These are phyloP conservation scores for Trichacis sp. DNA, from an alignment of 2,888 invertebrate genomes.

Conservation along the genomic window DNA sequence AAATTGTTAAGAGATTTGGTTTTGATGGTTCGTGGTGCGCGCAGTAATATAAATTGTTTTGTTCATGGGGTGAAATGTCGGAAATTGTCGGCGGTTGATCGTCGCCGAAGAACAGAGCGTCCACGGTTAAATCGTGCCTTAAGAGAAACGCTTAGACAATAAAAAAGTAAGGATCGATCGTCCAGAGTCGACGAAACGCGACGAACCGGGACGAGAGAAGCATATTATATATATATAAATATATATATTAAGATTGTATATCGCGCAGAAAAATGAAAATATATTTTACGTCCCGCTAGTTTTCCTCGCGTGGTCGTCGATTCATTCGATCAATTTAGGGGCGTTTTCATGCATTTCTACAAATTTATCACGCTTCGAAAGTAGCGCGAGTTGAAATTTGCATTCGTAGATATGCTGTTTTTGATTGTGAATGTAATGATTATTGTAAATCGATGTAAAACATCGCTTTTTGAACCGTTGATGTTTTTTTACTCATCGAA, in stretches of 20 bases:
- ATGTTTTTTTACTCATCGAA: too few relatives aligned
- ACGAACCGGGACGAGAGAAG: conserved; percentile 10
- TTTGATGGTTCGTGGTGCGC: too few relatives aligned
- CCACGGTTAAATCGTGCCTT: conserved; percentile 19
- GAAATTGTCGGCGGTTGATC: background rate
- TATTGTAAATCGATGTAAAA: too few relatives aligned
- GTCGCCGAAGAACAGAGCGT: conserved; percentile 1
- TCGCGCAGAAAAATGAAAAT: conserved; percentile 11
- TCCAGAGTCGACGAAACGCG: conserved; percentile 1
- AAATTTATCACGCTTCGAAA: conserved; percentile 15
- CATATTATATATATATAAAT: conserved; percentile 27
- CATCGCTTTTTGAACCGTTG: too few relatives aligned
- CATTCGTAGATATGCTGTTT: conserved; percentile 20
- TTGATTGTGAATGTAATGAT: too few relatives aligned
- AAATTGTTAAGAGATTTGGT: too few relatives aligned
- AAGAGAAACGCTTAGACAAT: conserved; percentile 9
- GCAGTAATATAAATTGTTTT: too few relatives aligned
- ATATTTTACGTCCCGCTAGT: background rate
- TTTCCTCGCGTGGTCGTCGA: conserved; percentile 5
- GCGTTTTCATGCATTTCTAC: conserved; percentile 28
- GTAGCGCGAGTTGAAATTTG: background rate
- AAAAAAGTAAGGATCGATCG: conserved; percentile 7
- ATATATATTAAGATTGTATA: conserved; percentile 13
- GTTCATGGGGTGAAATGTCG: conserved; percentile 6
- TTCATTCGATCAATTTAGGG: conserved; percentile 10